Evolutionary conservation across 2,113 vertebrate species (phyloP).

Genomic region (Otolemur garnettii): DNA sequence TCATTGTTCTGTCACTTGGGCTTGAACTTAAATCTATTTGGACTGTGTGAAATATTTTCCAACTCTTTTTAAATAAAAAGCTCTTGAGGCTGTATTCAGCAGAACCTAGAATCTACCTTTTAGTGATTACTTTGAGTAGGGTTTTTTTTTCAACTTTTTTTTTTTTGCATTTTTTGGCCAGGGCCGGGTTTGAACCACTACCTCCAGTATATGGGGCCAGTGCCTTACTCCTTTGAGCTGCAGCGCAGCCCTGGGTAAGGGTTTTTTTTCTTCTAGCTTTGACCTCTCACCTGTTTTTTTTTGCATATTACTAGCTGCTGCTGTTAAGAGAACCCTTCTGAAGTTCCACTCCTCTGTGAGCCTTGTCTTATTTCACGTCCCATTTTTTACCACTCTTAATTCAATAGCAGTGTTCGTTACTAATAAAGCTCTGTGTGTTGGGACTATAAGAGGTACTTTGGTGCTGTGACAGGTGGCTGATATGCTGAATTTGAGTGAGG

Average conservation of each 20-base stretch:
- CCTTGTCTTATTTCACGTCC: slow-evolving; percentile 28
- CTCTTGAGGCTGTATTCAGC: not conserved
- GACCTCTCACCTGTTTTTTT: slow-evolving; percentile 6
- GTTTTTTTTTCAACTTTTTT: not conserved
- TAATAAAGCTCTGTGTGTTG: not conserved
- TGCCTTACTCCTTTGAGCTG: too few relatives aligned
- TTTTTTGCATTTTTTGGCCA: too few relatives aligned
- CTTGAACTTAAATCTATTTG: not conserved
- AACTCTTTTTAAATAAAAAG: slow-evolving; percentile 28
- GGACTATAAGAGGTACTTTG: not conserved
- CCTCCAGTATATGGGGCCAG: too few relatives aligned
- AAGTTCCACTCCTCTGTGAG: slow-evolving; percentile 23
- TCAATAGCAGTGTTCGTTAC: not conserved
- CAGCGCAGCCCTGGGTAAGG: too few relatives aligned
- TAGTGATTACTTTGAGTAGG: not conserved
- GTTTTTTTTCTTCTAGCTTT: not conserved
- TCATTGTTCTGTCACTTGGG: not conserved
- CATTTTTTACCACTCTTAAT: not conserved
- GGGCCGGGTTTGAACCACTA: too few relatives aligned
- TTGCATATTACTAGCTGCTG: not conserved
- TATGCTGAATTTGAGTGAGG: not conserved
- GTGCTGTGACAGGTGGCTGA: not conserved
- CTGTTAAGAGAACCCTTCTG: not conserved
- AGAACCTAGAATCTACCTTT: not conserved
- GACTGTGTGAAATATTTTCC: not conserved